Conservation (phyloP, 2,888 invertebrate genomes). For the Drosophila macrospina region DNA sequence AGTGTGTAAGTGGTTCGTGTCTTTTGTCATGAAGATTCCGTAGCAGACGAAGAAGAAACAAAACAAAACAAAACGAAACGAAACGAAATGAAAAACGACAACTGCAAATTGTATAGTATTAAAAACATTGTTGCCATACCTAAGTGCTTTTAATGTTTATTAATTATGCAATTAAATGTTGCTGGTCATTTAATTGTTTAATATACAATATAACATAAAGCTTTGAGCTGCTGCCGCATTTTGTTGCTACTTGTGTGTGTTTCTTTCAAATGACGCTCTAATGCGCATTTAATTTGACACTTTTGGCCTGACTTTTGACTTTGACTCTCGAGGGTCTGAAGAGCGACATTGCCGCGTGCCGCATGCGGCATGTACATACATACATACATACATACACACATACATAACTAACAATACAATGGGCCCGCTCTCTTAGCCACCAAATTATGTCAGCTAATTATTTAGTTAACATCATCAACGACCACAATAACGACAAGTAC, state of each 20-base stretch:
- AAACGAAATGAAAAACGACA: conserved; percentile 40
- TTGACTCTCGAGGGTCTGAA: conserved; percentile 41
- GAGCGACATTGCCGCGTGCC: conserved; percentile 65
- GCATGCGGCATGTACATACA: conserved; percentile 71
- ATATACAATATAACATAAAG: conserved; percentile 48
- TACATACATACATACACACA: conserved; percentile 19
- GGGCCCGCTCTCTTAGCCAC: conserved; percentile 69
- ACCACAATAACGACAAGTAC: conserved; percentile 36
- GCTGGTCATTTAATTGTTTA: conserved; percentile 79
- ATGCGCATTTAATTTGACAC: conserved; percentile 82
- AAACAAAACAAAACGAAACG: conserved; percentile 26
- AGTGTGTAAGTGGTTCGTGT: conserved; percentile 60
- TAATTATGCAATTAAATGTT: conserved; percentile 82
- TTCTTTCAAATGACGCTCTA: conserved; percentile 73
- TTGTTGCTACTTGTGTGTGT: conserved; percentile 40
- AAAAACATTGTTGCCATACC: conserved; percentile 71
- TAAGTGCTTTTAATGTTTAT: conserved; percentile 82
- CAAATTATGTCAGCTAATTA: conserved; percentile 80
- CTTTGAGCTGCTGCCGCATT: conserved; percentile 44
- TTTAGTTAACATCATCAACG: conserved; percentile 75
- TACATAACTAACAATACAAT: conserved; percentile 6
- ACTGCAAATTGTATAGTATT: conserved; percentile 77
- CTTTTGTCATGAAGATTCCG: conserved; percentile 53
- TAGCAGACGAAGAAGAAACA: conserved; percentile 19
- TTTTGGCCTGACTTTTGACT: conserved; percentile 74